Base-by-base conservation (phyloP, 2,797 vertebrate genomes). In the Salarias fasciatus region DNA sequence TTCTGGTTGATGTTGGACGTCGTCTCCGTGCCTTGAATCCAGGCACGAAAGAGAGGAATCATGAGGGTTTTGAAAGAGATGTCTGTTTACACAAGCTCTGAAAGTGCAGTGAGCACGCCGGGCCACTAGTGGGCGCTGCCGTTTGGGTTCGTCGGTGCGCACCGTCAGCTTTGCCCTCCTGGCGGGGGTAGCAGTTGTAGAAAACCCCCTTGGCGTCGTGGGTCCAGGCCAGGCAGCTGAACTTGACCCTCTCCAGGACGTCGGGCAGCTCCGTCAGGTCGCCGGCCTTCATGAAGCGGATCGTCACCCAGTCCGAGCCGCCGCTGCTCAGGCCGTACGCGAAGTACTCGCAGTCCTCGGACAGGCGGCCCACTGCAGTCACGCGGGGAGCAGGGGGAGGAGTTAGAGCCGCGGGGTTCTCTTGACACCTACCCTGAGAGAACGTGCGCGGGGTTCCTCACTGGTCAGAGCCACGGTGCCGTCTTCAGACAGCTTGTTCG, bases 141-240 rank as follows among this genome's bases (percentile, higher is more conserved):
- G n/a, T n/a, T n/a, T n/a, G n/a, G n/a, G 30, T 31, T 31, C 30
- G 31, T 31, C 30, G 4, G 30, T 53, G 4, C 85, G 48, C 7
- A 94, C 93, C 93, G 11, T 94, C 93, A 0, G 86, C 73, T 66
- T 88, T 93, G 43, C 92, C 91, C 0, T 89, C 88, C 58, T 90
- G 91, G 0, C 29, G 82, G 0, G 91, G 91, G 83, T 92, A 94
- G 64, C 85, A 83, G 85, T 94, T 94, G 80, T 93, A 94, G 36
- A 94, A 93, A 67, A 93, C 1, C 1, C 93, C 93, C 28, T 78
- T 89, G 8, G 87, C 89, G n/a, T 93, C 92, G 0, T 94, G 92
- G 2, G 91, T 94, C 93, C 93, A 94, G 67, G 90, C 84, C 75
- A 94, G 50, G 60, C 93, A 94, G 83, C 92, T 94, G 69, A 93